Conservation (phyloP, 2,888 invertebrate genomes). For the Acrobasis consociella region DNA sequence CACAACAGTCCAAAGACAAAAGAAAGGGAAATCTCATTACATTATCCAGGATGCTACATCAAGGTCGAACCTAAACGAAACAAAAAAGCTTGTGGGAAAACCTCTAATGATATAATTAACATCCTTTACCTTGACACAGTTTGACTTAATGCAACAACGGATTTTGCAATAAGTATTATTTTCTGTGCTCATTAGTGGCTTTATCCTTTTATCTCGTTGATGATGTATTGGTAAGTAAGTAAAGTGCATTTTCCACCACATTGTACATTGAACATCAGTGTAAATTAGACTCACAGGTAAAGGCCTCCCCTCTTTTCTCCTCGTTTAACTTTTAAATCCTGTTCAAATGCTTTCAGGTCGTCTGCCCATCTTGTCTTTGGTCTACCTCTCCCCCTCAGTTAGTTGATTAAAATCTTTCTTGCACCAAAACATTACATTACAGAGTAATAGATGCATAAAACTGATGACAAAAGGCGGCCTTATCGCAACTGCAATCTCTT, state of each 20-base stretch:
- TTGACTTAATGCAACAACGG: constrained; percentile 25
- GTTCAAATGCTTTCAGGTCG: too few relatives aligned
- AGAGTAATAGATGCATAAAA: too few relatives aligned
- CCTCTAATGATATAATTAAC: constrained; percentile 10
- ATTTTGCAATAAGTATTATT: constrained; percentile 11
- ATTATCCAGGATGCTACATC: constrained; percentile 5
- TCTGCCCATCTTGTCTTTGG: too few relatives aligned
- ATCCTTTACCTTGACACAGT: constrained; percentile 23
- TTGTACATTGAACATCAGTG: neutral
- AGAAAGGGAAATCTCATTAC: constrained; percentile 6
- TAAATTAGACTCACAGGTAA: too few relatives aligned
- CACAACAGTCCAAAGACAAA: neutral
- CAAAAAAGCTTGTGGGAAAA: constrained; percentile 5
- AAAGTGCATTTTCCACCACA: neutral
- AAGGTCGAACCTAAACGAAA: neutral
- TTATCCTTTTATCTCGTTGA: neutral
- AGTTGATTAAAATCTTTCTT: too few relatives aligned
- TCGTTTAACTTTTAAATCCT: too few relatives aligned
- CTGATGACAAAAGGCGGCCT: too few relatives aligned
- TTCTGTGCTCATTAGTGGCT: constrained; percentile 13
- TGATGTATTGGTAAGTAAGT: neutral
- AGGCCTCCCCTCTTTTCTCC: too few relatives aligned
- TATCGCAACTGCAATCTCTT: too few relatives aligned
- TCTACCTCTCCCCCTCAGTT: too few relatives aligned
- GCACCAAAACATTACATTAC: too few relatives aligned